Percentiles rank a stretch among this genome's conserved stretches.
Conservation (phyloP, 2,113 vertebrate genomes). For the Electrona antarctica region DNA sequence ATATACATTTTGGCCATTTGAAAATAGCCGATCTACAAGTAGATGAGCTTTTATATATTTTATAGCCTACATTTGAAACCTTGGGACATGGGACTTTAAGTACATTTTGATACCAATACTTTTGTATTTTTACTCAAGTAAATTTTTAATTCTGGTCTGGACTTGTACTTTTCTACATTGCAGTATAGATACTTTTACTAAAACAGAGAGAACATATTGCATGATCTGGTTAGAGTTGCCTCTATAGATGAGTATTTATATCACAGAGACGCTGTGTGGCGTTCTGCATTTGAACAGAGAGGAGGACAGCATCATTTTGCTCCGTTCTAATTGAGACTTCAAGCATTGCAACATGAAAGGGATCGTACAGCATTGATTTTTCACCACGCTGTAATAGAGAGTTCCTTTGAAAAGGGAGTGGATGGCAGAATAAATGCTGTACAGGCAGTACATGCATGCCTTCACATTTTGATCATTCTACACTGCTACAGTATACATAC, state of each 20-base stretch:
- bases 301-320: conserved; percentile 39
- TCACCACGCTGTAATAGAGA: conserved; percentile 47
- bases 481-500: too few relatives aligned
- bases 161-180: too few relatives aligned
- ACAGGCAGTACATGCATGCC: conserved; percentile 16
- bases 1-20: neutral
- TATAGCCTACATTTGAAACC: neutral
- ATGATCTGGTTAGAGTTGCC: neutral
- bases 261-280: conserved; percentile 15
- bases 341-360: conserved; percentile 61
- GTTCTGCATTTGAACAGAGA: conserved; percentile 20
- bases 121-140: too few relatives aligned
- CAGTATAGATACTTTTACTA: neutral
- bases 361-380: conserved; percentile 58
- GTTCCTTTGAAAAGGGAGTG: conserved; percentile 29
- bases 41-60: neutral
- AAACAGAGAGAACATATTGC: conserved; percentile 1
- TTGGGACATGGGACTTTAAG: too few relatives aligned
- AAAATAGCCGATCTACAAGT: too few relatives aligned
- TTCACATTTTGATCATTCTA: conserved; percentile 35
- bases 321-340: conserved; percentile 62
- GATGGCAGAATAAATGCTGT: conserved; percentile 45
- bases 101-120: too few relatives aligned
- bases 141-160: too few relatives aligned
- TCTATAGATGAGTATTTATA: conserved; percentile 17